A percentile compares a stretch with the other conserved stretches of the same genome.
phyloP scores from a whole-genome alignment of 2,888 invertebrate species.

The Mythimna ferrago region DNA sequence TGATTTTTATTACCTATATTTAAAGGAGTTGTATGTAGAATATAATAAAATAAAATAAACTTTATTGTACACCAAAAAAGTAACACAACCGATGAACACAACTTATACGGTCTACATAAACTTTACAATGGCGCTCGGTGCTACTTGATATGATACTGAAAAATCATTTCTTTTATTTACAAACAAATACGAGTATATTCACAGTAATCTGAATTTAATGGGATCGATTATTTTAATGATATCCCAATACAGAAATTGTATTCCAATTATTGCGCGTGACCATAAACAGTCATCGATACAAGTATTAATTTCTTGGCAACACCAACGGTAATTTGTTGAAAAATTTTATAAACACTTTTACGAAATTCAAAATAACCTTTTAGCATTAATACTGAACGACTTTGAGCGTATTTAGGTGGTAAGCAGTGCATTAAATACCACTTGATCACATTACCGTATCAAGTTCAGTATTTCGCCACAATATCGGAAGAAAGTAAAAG shows the following conservation, averaged over 20 bases:
- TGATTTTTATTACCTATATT: too few species aligned
- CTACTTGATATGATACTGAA: not conserved
- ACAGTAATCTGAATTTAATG: constrained; percentile 8
- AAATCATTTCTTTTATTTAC: not conserved
- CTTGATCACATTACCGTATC: constrained; percentile 43
- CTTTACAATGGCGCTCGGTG: too few species aligned
- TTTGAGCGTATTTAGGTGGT: constrained; percentile 44
- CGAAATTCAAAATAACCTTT: constrained; percentile 56
- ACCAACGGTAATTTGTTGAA: constrained; percentile 38
- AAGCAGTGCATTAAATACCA: constrained; percentile 49
- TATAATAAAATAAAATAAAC: too few species aligned
- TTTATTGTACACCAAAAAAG: too few species aligned
- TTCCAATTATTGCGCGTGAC: constrained; percentile 27
- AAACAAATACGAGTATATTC: constrained; percentile 1
- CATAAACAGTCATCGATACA: constrained; percentile 28
- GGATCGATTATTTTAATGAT: constrained; percentile 13
- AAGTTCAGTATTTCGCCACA: constrained; percentile 40
- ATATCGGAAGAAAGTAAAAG: constrained; percentile 57
- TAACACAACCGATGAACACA: too few species aligned
- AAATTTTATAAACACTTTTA: constrained; percentile 38
- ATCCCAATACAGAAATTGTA: constrained; percentile 5
- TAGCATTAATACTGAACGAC: constrained; percentile 17
- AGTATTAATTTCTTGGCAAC: constrained; percentile 33
- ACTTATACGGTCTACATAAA: too few species aligned
- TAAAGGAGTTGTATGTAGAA: too few species aligned